Percentiles rank a stretch among this genome's conserved stretches.
These are phyloP conservation scores for Callosobruchus maculatus DNA, from an alignment of 2,888 invertebrate species.

Conservation along the genomic window DNA sequence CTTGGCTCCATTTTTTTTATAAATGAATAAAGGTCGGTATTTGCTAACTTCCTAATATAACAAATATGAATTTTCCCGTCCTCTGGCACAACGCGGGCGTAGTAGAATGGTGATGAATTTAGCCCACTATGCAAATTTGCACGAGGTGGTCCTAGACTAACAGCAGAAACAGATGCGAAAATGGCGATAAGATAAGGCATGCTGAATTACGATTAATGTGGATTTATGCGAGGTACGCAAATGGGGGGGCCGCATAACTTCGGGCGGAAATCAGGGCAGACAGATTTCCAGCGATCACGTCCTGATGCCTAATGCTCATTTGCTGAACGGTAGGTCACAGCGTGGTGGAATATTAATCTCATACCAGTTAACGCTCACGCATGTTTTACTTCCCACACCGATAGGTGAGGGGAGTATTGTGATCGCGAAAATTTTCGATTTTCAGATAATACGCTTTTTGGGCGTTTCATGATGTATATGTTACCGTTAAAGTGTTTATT, in stretches of 20 bases:
- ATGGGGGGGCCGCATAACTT: not conserved
- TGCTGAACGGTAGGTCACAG: not conserved
- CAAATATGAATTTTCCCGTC: not conserved
- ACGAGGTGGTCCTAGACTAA: not conserved
- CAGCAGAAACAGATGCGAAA: not conserved
- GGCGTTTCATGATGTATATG: too few relatives aligned
- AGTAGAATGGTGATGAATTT: not conserved
- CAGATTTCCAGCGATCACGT: not conserved
- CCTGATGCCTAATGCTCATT: not conserved
- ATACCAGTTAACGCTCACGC: too few relatives aligned
- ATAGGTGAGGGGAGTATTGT: too few relatives aligned
- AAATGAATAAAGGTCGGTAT: not conserved
- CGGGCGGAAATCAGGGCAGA: not conserved
- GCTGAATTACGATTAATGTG: not conserved
- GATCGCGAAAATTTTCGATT: too few relatives aligned
- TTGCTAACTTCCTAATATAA: not conserved
- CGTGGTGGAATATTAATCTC: too few relatives aligned
- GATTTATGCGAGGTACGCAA: not conserved
- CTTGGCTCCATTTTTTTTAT: too few relatives aligned
- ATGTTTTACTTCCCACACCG: too few relatives aligned
- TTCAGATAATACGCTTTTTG: too few relatives aligned
- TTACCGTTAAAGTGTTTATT: too few relatives aligned
- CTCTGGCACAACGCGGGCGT: not conserved
- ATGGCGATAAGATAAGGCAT: not conserved
- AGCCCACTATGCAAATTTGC: not conserved